Evolutionary conservation across 2,113 vertebrate species (phyloP).

Genomic region (Coregonus clupeaformis): DNA sequence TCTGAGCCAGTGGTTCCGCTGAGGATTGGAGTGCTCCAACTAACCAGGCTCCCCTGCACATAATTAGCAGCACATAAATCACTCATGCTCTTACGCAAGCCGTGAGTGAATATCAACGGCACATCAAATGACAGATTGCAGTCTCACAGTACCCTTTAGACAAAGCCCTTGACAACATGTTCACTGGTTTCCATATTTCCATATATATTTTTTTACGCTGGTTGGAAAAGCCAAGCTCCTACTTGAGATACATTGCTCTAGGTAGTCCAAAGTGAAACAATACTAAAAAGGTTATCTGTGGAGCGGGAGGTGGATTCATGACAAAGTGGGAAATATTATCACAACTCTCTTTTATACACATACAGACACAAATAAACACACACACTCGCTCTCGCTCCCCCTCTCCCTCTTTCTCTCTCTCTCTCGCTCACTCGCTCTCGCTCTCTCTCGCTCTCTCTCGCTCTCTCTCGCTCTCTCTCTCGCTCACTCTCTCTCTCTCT

Average conservation of each 20-base stretch:
- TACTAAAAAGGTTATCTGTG: background rate
- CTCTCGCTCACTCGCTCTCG: background rate
- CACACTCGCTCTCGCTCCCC: too few species aligned
- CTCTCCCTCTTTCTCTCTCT: slow-evolving; percentile 17
- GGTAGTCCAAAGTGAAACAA: background rate
- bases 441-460: too few species aligned
- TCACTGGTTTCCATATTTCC: slow-evolving; percentile 39
- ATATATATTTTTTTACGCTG: background rate
- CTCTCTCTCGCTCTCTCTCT: background rate
- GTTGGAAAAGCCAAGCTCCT: background rate
- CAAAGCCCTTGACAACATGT: slow-evolving; percentile 26
- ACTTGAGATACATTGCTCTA: too few species aligned
- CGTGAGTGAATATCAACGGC: slow-evolving; percentile 25
- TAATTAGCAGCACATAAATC: slow-evolving; percentile 15
- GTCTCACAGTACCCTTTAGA: slow-evolving; percentile 14
- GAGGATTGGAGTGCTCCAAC: slow-evolving; percentile 9
- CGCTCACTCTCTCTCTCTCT: background rate
- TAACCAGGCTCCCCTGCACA: background rate
- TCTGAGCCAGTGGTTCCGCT: slow-evolving; percentile 5
- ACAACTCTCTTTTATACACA: too few species aligned
- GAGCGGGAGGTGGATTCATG: background rate
- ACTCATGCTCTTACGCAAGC: slow-evolving; percentile 1
- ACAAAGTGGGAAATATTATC: background rate
- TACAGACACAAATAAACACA: too few species aligned
- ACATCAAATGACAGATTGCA: slow-evolving; percentile 17